Evolutionary conservation across 2,113 vertebrate species (phyloP).

Genomic region (Pagrus major): DNA sequence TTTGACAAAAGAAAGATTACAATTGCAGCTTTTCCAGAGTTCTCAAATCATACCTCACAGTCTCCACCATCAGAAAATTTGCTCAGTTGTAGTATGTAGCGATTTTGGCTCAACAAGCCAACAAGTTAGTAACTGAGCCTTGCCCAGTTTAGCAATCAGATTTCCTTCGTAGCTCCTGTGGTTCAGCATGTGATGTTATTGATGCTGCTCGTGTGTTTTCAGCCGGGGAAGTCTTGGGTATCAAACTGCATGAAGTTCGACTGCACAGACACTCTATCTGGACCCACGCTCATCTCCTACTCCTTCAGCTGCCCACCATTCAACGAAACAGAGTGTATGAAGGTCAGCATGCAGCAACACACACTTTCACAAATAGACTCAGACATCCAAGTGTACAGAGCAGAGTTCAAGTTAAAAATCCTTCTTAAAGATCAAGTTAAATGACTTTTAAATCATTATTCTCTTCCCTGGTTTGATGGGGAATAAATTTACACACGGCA

Average conservation of each 20-base stretch:
- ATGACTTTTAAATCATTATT: not conserved
- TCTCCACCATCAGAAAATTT: not conserved
- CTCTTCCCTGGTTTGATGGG: not conserved
- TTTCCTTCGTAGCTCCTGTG: not conserved
- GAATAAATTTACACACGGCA: not conserved
- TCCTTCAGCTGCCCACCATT: conserved; percentile 94
- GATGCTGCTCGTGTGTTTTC: conserved; percentile 29
- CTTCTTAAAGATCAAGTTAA: not conserved
- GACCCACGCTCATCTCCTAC: conserved; percentile 91
- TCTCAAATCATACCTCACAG: not conserved
- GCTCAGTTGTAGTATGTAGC: no score
- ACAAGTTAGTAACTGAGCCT: no score
- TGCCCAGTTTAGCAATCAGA: not conserved
- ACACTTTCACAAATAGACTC: not conserved
- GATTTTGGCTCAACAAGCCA: no score
- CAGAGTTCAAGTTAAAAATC: not conserved
- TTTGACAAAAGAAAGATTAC: no score
- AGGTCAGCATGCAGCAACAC: conserved; percentile 85
- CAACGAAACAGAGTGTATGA: conserved; percentile 95
- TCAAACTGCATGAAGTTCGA: conserved; percentile 91
- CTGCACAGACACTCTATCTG: conserved; percentile 88
- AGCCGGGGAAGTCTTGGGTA: conserved; percentile 91
- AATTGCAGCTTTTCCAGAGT: not conserved
- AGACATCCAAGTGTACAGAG: not conserved
- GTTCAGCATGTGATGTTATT: not conserved